phyloP scores from a whole-genome alignment of 2,797 vertebrate species.

The Heliangelus exortis region DNA sequence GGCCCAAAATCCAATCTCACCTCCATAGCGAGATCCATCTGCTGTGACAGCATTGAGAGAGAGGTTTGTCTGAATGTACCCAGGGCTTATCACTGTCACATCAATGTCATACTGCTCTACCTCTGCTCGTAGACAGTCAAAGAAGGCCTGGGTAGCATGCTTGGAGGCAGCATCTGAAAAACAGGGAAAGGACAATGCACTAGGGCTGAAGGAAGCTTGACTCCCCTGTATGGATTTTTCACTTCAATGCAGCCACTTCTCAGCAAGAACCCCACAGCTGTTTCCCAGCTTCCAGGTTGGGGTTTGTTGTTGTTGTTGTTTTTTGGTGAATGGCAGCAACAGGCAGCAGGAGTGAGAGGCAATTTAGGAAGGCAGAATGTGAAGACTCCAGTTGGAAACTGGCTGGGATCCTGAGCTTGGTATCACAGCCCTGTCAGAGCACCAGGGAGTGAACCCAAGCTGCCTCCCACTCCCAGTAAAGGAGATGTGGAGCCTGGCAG shows the following conservation, averaged over 20 bases:
- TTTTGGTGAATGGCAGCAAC: constrained; percentile 2
- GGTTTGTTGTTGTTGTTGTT: background rate
- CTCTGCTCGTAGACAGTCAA: constrained; percentile 94
- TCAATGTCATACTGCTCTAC: constrained; percentile 81
- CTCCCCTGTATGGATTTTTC: background rate
- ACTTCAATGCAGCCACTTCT: background rate
- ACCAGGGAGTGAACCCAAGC: background rate
- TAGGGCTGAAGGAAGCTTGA: background rate
- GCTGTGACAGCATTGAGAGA: constrained; percentile 91
- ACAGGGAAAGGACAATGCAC: background rate
- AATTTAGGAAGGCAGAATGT: constrained; percentile 7
- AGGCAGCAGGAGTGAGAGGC: constrained; percentile 14
- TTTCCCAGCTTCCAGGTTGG: background rate
- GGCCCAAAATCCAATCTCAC: constrained; percentile 72
- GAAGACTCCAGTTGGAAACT: constrained; percentile 14
- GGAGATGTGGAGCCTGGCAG: background rate
- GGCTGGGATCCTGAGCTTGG: background rate
- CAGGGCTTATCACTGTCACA: constrained; percentile 91
- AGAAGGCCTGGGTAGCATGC: constrained; percentile 95
- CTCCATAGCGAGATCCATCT: constrained; percentile 90
- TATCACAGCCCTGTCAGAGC: background rate
- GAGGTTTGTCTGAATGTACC: constrained; percentile 92
- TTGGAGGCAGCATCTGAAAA: constrained; percentile 92
- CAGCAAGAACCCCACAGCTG: background rate
- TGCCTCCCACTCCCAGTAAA: background rate